phyloP scores from a whole-genome alignment of 2,113 vertebrate genomes.

The cattle (Bos taurus) region ARS-UCD2.0 NC_037344.1:3651501-3652000 shows the following conservation, averaged over 20 bases:
- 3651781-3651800: neutral
- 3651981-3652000: neutral
- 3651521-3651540: neutral
- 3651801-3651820: neutral
- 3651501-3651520: neutral
- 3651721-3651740: neutral
- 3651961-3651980: neutral
- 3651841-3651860: neutral
- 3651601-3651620: neutral
- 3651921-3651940: neutral
- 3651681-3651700: accelerated
- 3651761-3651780: neutral
- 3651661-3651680: neutral
- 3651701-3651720: neutral
- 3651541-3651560: neutral
- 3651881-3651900: neutral
- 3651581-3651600: neutral
- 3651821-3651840: neutral
- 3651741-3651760: neutral
- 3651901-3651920: neutral
- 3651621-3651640: too few relatives aligned
- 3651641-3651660: neutral
- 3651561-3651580: neutral
- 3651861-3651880: neutral
- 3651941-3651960: neutral